These are phyloP conservation scores for Sympetrum striolatum DNA, from an alignment of 2,888 invertebrate genomes.

Conservation along the genomic window DNA sequence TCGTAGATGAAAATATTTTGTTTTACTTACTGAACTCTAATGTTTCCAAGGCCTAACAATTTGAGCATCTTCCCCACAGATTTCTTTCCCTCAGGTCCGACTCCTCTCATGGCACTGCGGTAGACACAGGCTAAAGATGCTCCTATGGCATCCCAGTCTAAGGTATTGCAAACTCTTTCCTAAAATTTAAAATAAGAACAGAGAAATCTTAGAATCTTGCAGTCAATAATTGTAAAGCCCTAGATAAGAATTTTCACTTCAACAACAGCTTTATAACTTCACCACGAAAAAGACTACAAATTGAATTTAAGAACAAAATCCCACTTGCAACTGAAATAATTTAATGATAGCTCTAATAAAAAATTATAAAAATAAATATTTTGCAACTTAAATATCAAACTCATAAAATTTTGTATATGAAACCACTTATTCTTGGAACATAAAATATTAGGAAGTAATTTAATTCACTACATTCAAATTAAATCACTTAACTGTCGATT, in stretches of 20 bases:
- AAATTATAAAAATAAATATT: too few species aligned
- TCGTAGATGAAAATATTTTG: too few species aligned
- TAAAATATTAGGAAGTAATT: too few species aligned
- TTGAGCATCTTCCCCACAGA: neutral
- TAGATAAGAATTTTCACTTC: neutral
- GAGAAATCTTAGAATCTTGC: conserved; percentile 59
- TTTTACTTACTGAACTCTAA: neutral
- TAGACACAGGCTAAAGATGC: neutral
- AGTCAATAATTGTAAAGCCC: too few species aligned
- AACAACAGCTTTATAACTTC: too few species aligned
- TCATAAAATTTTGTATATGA: too few species aligned
- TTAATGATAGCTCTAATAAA: too few species aligned
- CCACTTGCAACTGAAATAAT: too few species aligned
- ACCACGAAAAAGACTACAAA: conserved; percentile 52
- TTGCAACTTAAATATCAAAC: too few species aligned
- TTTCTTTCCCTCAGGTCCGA: neutral
- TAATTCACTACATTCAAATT: too few species aligned
- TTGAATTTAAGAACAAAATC: too few species aligned
- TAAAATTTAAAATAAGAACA: neutral
- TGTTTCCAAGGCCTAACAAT: neutral
- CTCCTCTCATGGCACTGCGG: neutral
- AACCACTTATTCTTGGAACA: conserved; percentile 49
- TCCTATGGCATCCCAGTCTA: conserved; percentile 9
- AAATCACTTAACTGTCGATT: too few species aligned
- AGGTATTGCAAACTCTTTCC: neutral